Percentiles rank a stretch among this genome's conserved stretches.
Evolutionary conservation across 1,140 invertebrate genomes (phyloP).

Genomic region (Choristoneura fumiferana): DNA sequence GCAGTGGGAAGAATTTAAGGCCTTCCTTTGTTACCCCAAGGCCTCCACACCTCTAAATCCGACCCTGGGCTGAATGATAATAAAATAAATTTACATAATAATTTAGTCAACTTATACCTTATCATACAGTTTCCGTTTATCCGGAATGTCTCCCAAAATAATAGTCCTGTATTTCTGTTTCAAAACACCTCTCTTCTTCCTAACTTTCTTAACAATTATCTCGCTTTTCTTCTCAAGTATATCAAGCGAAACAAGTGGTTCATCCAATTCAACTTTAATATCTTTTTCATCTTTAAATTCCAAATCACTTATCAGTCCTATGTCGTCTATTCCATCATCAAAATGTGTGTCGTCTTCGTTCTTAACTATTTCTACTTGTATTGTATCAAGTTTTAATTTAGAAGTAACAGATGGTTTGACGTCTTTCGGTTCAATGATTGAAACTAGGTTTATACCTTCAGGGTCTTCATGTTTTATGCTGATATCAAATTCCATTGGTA

Average conservation of each 20-base stretch:
- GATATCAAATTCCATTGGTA: no score
- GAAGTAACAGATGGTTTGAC: no score
- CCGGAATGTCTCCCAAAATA: not conserved
- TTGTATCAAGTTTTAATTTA: no score
- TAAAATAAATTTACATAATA: not conserved
- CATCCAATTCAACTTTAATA: not conserved
- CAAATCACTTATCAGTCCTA: not conserved
- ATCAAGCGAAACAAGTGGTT: no score
- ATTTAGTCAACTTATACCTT: not conserved
- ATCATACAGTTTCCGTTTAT: constrained; percentile 7
- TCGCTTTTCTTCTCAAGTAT: not conserved
- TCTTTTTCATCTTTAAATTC: not conserved
- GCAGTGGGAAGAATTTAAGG: not conserved
- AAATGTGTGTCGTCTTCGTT: not conserved
- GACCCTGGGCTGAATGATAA: no score
- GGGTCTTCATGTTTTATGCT: no score
- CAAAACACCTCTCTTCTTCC: not conserved
- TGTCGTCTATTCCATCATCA: not conserved
- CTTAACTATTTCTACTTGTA: not conserved
- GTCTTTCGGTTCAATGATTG: no score
- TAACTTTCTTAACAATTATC: not conserved
- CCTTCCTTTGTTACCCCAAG: no score
- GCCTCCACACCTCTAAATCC: no score
- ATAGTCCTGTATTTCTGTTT: constrained; percentile 7
- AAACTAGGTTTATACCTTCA: no score